phyloP scores from a whole-genome alignment of 2,888 invertebrate species.

The Dimorphilus gyrociliatus region DNA sequence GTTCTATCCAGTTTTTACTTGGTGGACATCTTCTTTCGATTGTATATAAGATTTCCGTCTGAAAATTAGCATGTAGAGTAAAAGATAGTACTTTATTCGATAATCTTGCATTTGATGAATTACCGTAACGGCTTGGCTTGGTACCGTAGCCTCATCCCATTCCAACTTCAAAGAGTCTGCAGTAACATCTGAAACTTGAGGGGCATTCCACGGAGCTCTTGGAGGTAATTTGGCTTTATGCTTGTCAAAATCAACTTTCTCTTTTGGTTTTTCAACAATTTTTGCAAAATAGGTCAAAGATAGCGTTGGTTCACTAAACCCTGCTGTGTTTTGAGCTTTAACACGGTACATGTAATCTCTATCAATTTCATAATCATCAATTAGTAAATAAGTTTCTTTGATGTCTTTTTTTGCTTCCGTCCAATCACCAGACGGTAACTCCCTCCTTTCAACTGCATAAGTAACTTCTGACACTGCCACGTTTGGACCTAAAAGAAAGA shows the following conservation, averaged over 20 bases:
- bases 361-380: constrained; percentile 55
- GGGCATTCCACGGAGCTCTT: constrained; percentile 10
- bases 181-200: constrained; percentile 8
- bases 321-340: constrained; percentile 87
- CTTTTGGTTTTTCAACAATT: constrained; percentile 1
- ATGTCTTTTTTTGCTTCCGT: constrained; percentile 48
- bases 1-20: constrained; percentile 25
- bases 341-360: constrained; percentile 87
- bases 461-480: constrained; percentile 7
- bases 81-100: too few species aligned
- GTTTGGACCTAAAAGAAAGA: too few species aligned
- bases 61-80: too few species aligned
- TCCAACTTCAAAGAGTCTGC: constrained; percentile 66
- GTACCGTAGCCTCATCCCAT: constrained; percentile 82
- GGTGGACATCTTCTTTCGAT: constrained; percentile 57
- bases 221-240: constrained; percentile 8
- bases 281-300: constrained; percentile 40
- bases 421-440: constrained; percentile 81
- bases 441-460: constrained; percentile 41
- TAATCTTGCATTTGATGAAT: too few species aligned
- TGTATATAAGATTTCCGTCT: constrained; percentile 74
- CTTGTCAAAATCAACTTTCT: constrained; percentile 3
- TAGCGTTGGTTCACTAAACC: constrained; percentile 88
- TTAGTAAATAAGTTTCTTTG: constrained; percentile 17
- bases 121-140: constrained; percentile 58